Percentiles rank a stretch among this genome's conserved stretches.
Conservation (phyloP, 2,888 invertebrate species). For the Sphaeridia pumilis region DNA sequence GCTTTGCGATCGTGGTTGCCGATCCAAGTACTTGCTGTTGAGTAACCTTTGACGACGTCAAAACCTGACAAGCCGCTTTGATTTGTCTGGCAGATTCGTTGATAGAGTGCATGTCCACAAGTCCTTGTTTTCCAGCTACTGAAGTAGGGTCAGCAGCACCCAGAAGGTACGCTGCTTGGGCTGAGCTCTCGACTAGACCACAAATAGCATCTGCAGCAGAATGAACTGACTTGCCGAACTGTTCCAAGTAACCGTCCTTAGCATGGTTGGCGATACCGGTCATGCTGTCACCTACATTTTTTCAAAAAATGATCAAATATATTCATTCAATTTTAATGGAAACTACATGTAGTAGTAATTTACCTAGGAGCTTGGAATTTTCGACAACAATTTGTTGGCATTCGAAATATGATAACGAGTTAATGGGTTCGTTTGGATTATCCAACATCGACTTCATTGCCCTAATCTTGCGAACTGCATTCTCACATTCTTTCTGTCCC, state of each 20-base stretch:
- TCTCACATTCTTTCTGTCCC: slow-evolving; percentile 93
- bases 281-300: slow-evolving; percentile 68
- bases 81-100: slow-evolving; percentile 82
- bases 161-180: slow-evolving; percentile 88
- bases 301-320: not conserved
- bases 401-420: slow-evolving; percentile 81
- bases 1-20: slow-evolving; percentile 87
- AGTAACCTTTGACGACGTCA: slow-evolving; percentile 57
- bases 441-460: slow-evolving; percentile 69
- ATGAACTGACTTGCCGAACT: slow-evolving; percentile 70
- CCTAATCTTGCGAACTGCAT: slow-evolving; percentile 82
- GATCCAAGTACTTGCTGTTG: slow-evolving; percentile 79
- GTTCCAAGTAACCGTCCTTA: slow-evolving; percentile 70
- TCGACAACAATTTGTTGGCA: slow-evolving; percentile 83
- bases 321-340: not conserved
- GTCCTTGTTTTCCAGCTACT: slow-evolving; percentile 72
- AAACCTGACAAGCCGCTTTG: slow-evolving; percentile 69
- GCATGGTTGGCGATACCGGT: slow-evolving; percentile 88
- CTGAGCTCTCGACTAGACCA: slow-evolving; percentile 81
- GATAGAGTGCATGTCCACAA: slow-evolving; percentile 79
- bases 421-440: slow-evolving; percentile 76
- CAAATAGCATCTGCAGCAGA: slow-evolving; percentile 79
- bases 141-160: slow-evolving; percentile 85
- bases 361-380: slow-evolving; percentile 66
- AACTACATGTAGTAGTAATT: slow-evolving; percentile 37